Evolutionary conservation across 2,797 vertebrate genomes (phyloP), one percentile per base, ranked within the genome.

Genomic region (Florisuga fusca): DNA sequence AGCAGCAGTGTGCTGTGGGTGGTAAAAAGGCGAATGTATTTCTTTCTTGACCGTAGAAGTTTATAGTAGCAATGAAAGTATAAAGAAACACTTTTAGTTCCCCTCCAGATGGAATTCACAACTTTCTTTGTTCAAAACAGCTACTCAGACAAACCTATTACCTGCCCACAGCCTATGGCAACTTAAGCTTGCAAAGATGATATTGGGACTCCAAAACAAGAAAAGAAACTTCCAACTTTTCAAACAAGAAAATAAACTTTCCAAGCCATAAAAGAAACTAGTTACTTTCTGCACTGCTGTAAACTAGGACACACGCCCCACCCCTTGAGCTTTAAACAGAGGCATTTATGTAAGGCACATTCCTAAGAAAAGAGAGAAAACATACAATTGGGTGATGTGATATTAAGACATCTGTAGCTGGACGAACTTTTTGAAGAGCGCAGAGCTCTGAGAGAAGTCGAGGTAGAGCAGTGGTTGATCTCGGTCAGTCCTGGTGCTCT

Each of bases 41-140:
- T 16, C 36, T 80, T 29, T 22, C 72, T 73, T 4, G 2, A 9
- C 29, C 55, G 7, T 0, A 66, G 51, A 66, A 34, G 34, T 50
- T 57, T 45, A 4, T 11, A 12, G 29, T 12, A 27, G 41, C 15
- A 48, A 33, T 2, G 9, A 54, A 75, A 74, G 79, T 87, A 85
- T 89, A 86, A 96, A 91, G 64, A 77, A 90, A 81, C 22, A 3
- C 27, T 69, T 90, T 86, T 34, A 25, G 5, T 8, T 84, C 9
- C 64, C 57, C 80, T 93, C 95, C 53, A 94, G 92, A 51, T 73
- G 33, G 43, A 91, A 94, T 85, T 96, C 80, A 80, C 82, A 41
- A 10, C 79, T 93, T 92, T 84, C 84, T 86, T 55, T 78, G 61
- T 90, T 94, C 90, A 71, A 61, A 89, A 61, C 21, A 76, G 25